phyloP scores from a whole-genome alignment of 2,888 invertebrate genomes.

The Mythimna loreyi region DNA sequence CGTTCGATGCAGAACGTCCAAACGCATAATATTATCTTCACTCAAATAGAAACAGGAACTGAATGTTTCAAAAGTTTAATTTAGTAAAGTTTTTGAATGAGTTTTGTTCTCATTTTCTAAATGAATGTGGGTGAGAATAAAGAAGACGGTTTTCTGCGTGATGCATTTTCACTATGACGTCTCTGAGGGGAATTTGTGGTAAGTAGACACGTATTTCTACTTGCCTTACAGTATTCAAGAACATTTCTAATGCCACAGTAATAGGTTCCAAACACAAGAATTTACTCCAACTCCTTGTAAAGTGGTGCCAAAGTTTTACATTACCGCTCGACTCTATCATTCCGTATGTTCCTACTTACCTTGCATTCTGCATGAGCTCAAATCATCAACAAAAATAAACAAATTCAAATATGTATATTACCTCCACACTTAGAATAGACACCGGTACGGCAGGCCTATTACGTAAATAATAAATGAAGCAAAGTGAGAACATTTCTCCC shows the following conservation, averaged over 20 bases:
- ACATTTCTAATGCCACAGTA: neutral
- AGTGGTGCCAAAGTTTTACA: neutral
- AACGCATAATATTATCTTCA: constrained; percentile 15
- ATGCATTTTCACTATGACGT: neutral
- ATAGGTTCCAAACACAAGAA: neutral
- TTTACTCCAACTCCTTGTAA: neutral
- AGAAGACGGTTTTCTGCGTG: neutral
- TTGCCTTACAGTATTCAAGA: too few species aligned
- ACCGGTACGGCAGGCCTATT: constrained; percentile 18
- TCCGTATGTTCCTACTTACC: neutral
- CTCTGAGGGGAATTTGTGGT: neutral
- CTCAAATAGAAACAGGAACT: constrained; percentile 17
- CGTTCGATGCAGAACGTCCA: neutral
- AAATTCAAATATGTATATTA: neutral
- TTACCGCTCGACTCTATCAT: neutral
- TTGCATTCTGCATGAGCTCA: neutral
- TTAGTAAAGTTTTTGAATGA: neutral
- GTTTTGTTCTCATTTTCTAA: constrained; percentile 3
- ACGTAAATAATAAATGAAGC: constrained; percentile 53
- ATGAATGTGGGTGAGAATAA: neutral
- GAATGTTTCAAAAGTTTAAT: constrained; percentile 24
- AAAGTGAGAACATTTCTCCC: constrained; percentile 37
- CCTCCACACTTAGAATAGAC: neutral
- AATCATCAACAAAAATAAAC: neutral
- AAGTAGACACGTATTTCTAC: neutral